phyloP scores from a whole-genome alignment of 2,888 invertebrate species.

The Monochamus alternatus region DNA sequence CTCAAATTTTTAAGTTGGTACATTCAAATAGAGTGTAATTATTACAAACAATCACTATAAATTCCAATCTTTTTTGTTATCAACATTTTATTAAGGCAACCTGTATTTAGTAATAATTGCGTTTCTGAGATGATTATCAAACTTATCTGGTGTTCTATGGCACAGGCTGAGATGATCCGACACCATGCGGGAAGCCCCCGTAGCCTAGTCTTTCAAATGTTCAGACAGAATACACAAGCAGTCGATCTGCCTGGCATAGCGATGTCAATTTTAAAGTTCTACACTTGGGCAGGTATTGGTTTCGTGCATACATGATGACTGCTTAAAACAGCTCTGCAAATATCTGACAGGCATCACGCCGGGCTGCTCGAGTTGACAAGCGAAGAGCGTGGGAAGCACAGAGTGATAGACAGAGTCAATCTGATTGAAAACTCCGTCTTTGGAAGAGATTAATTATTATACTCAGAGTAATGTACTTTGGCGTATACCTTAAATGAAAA shows the following conservation, averaged over 20 bases:
- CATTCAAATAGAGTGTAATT: too few species aligned
- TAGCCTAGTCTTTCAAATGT: constrained; percentile 39
- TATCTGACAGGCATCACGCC: constrained; percentile 32
- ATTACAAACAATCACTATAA: too few species aligned
- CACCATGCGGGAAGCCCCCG: constrained; percentile 44
- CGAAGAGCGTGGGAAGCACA: not conserved
- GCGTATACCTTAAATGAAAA: too few species aligned
- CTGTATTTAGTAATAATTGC: too few species aligned
- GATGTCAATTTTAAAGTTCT: constrained; percentile 62
- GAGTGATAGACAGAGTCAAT: not conserved
- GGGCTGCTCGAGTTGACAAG: not conserved
- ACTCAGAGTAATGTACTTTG: too few species aligned
- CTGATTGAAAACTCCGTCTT: not conserved
- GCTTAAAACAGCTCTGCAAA: constrained; percentile 42
- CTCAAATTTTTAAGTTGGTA: too few species aligned
- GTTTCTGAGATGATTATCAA: not conserved
- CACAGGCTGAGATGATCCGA: constrained; percentile 38
- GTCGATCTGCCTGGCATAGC: constrained; percentile 44
- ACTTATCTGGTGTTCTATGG: constrained; percentile 16
- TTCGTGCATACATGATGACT: constrained; percentile 52
- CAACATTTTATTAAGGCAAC: too few species aligned
- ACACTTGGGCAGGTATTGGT: constrained; percentile 57
- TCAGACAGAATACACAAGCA: constrained; percentile 52
- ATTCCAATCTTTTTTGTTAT: too few species aligned
- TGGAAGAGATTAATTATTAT: too few species aligned